Evolutionary conservation across 1,140 invertebrate genomes (phyloP), one percentile per base, ranked within the genome.

Genomic region (Stegodyphus dumicola): DNA sequence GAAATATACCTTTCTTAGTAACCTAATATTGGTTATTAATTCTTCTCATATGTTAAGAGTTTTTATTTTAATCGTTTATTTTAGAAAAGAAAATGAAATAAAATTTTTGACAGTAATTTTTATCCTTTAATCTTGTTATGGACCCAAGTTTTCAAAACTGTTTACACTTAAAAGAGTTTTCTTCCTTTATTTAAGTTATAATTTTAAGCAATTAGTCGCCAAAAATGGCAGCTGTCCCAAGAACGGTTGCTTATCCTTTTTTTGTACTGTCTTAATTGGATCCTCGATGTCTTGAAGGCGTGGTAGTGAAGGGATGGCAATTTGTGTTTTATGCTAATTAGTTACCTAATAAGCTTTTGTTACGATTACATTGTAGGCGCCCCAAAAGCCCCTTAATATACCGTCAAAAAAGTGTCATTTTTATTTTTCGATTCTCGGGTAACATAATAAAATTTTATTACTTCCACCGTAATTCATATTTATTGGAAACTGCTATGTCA

Each of bases 241-340:
- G 18, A 69, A 69, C 18, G 66, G 56, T 60, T 60, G 56, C 56
- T 60, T 33, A 33, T 33, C 9, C 56, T 11, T 69, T 67, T 69
- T 69, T 69, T 18, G 13, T 17, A 5, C 66, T 18, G 13, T 48
- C 7, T 81, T 81, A 81, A 81, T 81, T 81, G 79, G 70, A 54
- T 81, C 79, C 79, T 56, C 52, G 53, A 65, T 65, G 79, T 65
- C 69, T 81, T 48, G 17, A 67, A 67, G 76, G 76, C 76, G 76
- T 77, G 49, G 76, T 70, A 65, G 70, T 56, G 67, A 53, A 56
- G 69, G 70, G 73, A 53, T 66, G 53, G 49, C 79, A 81, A 81
- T 81, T 81, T 81, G 79, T 74, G 79, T 81, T 81, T 73, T 81
- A 81, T 81, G 79, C 79, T 81, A 81, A 81, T 81, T 81, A 81